phyloP scores from a whole-genome alignment of 2,888 invertebrate species.

The Drosophila anomelani region DNA sequence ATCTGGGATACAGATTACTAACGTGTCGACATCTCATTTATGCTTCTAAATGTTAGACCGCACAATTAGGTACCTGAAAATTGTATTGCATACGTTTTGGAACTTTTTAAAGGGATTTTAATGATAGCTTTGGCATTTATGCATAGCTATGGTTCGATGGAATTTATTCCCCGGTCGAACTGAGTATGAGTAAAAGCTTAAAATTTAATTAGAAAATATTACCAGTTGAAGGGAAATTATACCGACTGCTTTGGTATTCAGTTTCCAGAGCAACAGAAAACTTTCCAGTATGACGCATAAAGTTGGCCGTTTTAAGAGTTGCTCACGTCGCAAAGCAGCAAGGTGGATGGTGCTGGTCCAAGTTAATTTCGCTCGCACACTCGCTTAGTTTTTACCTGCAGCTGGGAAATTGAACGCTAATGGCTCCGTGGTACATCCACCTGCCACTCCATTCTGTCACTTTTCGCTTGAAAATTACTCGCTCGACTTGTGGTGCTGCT shows the following conservation, averaged over 20 bases:
- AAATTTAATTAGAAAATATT: conserved; percentile 2
- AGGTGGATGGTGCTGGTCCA: conserved; percentile 4
- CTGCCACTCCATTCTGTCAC: conserved; percentile 21
- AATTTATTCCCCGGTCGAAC: too few relatives aligned
- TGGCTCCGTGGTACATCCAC: conserved; percentile 11
- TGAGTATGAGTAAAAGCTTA: neutral
- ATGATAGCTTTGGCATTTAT: neutral
- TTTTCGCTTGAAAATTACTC: conserved; percentile 3
- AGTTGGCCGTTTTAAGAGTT: conserved; percentile 9
- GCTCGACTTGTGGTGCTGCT: conserved; percentile 18
- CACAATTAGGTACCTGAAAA: neutral
- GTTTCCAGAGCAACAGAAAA: neutral
- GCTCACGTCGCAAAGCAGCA: neutral
- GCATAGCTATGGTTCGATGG: too few relatives aligned
- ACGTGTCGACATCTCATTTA: neutral
- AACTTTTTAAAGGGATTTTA: neutral
- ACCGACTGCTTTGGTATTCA: neutral
- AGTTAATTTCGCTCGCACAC: conserved; percentile 28
- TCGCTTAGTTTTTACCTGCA: conserved; percentile 25
- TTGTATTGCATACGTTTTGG: neutral
- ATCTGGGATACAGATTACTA: neutral
- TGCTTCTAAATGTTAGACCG: neutral
- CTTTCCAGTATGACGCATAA: conserved; percentile 9
- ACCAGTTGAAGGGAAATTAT: neutral
- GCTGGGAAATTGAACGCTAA: conserved; percentile 38